Evolutionary conservation across 2,113 vertebrate genomes (phyloP).

Genomic region (Trematomus loennbergii): DNA sequence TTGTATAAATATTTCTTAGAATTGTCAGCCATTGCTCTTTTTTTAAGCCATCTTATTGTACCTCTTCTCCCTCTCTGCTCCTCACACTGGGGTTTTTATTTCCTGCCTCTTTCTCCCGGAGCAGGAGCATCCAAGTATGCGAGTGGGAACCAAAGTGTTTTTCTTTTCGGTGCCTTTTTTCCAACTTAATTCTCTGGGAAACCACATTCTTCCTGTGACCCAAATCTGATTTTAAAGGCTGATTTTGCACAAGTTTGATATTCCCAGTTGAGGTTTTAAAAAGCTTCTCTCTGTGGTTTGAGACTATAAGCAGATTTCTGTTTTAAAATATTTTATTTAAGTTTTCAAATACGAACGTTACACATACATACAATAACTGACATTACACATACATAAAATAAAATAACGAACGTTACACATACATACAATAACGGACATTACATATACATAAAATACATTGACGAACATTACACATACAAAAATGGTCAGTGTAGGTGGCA

Average conservation of each 20-base stretch:
- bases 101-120: constrained; percentile 33
- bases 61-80: neutral
- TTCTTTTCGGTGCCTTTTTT: constrained; percentile 35
- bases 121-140: constrained; percentile 51
- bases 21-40: too few relatives aligned
- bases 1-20: too few relatives aligned
- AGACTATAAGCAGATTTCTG: neutral
- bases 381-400: too few relatives aligned
- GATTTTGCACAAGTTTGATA: constrained; percentile 6
- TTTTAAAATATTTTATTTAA: too few relatives aligned
- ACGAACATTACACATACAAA: too few relatives aligned
- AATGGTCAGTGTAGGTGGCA: too few relatives aligned
- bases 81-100: constrained; percentile 14
- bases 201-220: constrained; percentile 16
- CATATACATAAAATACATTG: too few relatives aligned
- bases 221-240: neutral
- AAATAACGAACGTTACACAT: too few relatives aligned
- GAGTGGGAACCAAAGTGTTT: constrained; percentile 35
- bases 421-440: too few relatives aligned
- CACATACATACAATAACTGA: too few relatives aligned
- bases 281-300: neutral
- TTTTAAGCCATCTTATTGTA: too few relatives aligned
- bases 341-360: too few relatives aligned
- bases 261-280: neutral
- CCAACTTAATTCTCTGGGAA: constrained; percentile 28